Conservation (phyloP, 2,888 invertebrate genomes). For the Xylocampa areola region DNA sequence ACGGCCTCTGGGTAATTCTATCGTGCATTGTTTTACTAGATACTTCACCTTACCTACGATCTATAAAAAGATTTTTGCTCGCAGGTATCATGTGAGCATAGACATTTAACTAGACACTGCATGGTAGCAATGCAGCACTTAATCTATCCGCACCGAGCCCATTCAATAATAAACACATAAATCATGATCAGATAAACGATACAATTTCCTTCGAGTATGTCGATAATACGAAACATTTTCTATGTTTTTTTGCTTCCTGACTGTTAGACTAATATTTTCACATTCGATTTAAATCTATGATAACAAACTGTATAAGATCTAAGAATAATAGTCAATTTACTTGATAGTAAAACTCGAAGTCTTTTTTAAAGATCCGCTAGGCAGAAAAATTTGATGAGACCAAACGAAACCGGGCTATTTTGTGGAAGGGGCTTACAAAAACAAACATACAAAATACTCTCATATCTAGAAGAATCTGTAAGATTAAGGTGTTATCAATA, state of each 20-base stretch:
- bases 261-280: no score
- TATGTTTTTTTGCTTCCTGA: neutral
- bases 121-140: conserved; percentile 9
- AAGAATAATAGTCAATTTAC: no score
- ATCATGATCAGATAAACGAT: conserved; percentile 20
- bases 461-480: no score
- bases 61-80: conserved; percentile 12
- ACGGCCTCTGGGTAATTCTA: conserved; percentile 13
- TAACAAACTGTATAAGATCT: no score
- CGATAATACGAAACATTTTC: conserved; percentile 3
- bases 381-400: no score
- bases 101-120: conserved; percentile 9
- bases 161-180: conserved; percentile 33
- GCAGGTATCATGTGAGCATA: neutral
- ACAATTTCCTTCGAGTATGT: conserved; percentile 7
- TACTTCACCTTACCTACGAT: conserved; percentile 20
- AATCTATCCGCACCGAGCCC: conserved; percentile 25
- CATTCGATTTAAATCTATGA: no score
- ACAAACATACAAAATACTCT: no score
- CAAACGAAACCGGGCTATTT: no score
- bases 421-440: no score
- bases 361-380: no score
- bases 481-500: no score
- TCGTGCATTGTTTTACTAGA: conserved; percentile 30
- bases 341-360: no score